These are phyloP conservation scores for Trichonephila inaurata DNA, from an alignment of 1,140 invertebrate species.

Conservation along the genomic window DNA sequence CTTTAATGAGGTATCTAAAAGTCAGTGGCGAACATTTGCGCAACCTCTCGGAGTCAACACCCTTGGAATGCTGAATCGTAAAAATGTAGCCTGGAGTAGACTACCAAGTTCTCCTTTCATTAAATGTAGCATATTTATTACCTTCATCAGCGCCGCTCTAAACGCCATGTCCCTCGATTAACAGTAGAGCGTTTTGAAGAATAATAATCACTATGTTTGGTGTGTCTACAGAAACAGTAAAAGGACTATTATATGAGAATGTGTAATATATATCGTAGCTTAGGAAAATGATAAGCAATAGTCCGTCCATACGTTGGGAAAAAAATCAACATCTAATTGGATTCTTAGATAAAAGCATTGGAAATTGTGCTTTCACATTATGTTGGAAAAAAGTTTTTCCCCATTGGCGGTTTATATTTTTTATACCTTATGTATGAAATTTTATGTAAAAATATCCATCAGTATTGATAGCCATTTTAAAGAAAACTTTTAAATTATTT, in stretches of 20 bases:
- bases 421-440: not conserved
- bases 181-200: not conserved
- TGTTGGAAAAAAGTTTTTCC: not conserved
- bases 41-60: conserved; percentile 14
- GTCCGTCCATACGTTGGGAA: not conserved
- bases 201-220: not conserved
- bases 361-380: not conserved
- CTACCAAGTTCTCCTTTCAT: not conserved
- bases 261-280: not conserved
- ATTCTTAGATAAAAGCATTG: not conserved
- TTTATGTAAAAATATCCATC: too few relatives aligned
- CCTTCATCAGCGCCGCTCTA: not conserved
- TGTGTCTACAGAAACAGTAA: not conserved
- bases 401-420: not conserved
- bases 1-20: not conserved
- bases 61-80: conserved; percentile 22
- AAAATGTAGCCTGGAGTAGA: not conserved
- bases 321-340: not conserved
- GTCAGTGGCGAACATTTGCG: not conserved
- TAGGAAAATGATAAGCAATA: not conserved
- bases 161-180: conserved; percentile 14
- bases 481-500: too few relatives aligned
- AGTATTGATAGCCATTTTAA: too few relatives aligned
- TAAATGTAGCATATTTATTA: not conserved
- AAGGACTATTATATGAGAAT: not conserved